A percentile compares a stretch with the other conserved stretches of the same genome.
Evolutionary conservation across 2,797 vertebrate species (phyloP).

Genomic region (Carduelis carduelis): DNA sequence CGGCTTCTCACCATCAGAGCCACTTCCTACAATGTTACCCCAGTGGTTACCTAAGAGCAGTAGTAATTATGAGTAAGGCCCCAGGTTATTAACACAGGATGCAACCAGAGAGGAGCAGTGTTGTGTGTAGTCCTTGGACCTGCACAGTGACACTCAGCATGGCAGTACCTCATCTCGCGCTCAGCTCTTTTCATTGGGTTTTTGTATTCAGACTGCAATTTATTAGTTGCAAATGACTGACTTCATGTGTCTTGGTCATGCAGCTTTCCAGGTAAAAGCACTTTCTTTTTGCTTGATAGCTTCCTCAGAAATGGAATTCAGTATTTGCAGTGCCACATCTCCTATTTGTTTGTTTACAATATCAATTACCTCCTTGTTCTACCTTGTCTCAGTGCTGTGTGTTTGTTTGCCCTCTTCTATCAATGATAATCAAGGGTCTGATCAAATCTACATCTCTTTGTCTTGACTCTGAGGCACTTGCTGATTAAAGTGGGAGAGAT

Average conservation of each 20-base stretch:
- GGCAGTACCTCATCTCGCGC: neutral
- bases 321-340: neutral
- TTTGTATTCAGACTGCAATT: neutral
- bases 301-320: neutral
- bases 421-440: neutral
- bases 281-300: neutral
- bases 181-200: neutral
- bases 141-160: neutral
- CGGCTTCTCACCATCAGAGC: neutral
- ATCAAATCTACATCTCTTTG: neutral
- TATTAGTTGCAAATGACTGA: neutral
- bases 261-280: neutral
- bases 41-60: neutral
- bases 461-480: neutral
- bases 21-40: neutral
- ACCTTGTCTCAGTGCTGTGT: neutral
- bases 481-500: neutral
- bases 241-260: neutral
- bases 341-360: neutral
- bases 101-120: neutral
- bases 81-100: neutral
- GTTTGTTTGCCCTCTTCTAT: conserved; percentile 9
- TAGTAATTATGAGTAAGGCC: neutral
- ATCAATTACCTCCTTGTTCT: neutral
- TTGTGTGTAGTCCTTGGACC: neutral